These are phyloP conservation scores for Iselma pallidipennis DNA, from an alignment of 2,888 invertebrate species.

Conservation along the genomic window DNA sequence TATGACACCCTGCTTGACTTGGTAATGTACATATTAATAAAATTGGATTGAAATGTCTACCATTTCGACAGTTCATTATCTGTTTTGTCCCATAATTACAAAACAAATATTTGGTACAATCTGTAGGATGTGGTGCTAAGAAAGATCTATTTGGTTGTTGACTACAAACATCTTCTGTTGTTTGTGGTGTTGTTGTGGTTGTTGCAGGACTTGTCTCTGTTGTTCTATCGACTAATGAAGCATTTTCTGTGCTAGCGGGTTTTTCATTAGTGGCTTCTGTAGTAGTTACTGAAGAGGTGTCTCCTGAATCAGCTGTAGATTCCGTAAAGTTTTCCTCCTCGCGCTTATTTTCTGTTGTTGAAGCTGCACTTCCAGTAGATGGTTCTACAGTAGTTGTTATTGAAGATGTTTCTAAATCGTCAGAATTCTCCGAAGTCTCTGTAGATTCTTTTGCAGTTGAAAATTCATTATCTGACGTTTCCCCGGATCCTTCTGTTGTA, in stretches of 20 bases:
- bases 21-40: neutral
- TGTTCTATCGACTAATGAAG: neutral
- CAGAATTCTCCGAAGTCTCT: neutral
- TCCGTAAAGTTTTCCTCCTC: too few species aligned
- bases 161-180: neutral
- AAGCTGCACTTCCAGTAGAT: neutral
- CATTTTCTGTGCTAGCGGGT: neutral
- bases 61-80: neutral
- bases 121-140: conserved; percentile 11
- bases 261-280: neutral
- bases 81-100: neutral
- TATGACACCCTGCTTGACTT: neutral
- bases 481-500: neutral
- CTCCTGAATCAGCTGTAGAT: too few species aligned
- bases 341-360: too few species aligned
- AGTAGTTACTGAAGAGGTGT: too few species aligned
- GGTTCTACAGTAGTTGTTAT: neutral
- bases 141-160: neutral
- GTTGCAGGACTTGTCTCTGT: neutral
- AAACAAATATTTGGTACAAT: conserved; percentile 11
- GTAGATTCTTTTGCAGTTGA: neutral
- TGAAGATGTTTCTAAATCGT: neutral
- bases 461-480: neutral
- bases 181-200: neutral
- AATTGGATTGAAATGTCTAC: neutral